phyloP scores from a whole-genome alignment of 1,140 invertebrate genomes.

The Gryllus bimaculatus region DNA sequence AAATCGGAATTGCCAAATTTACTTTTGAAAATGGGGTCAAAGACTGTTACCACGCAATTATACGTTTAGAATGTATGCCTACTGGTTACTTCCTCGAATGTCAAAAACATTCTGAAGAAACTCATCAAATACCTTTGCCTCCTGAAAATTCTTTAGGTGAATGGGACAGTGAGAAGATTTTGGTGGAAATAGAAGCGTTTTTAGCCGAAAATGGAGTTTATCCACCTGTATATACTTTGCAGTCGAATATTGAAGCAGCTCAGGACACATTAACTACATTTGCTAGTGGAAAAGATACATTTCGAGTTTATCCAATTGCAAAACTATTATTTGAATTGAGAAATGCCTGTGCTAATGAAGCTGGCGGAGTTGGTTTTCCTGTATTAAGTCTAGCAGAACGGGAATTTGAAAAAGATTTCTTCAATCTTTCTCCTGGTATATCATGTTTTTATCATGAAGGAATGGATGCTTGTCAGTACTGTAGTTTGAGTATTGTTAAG shows the following conservation, averaged over 20 bases:
- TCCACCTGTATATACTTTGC: not conserved
- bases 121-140: slow-evolving; percentile 38
- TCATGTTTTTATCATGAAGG: slow-evolving; percentile 45
- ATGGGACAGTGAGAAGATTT: slow-evolving; percentile 26
- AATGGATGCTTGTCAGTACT: slow-evolving; percentile 34
- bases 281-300: slow-evolving; percentile 29
- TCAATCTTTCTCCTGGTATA: slow-evolving; percentile 35
- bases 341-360: slow-evolving; percentile 30
- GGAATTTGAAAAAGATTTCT: slow-evolving; percentile 42
- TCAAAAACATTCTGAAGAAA: slow-evolving; percentile 34
- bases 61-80: slow-evolving; percentile 33
- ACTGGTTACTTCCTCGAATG: slow-evolving; percentile 42
- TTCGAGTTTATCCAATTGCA: slow-evolving; percentile 45
- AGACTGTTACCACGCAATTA: not conserved
- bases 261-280: not conserved
- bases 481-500: slow-evolving; percentile 40
- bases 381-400: slow-evolving; percentile 33
- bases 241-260: not conserved
- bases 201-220: not conserved
- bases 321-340: slow-evolving; percentile 38
- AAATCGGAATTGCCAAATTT: slow-evolving; percentile 7
- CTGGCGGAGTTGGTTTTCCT: slow-evolving; percentile 30
- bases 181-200: not conserved
- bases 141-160: slow-evolving; percentile 30
- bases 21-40: not conserved